phyloP scores from a whole-genome alignment of 2,888 invertebrate genomes.

The Acrobasis repandana region DNA sequence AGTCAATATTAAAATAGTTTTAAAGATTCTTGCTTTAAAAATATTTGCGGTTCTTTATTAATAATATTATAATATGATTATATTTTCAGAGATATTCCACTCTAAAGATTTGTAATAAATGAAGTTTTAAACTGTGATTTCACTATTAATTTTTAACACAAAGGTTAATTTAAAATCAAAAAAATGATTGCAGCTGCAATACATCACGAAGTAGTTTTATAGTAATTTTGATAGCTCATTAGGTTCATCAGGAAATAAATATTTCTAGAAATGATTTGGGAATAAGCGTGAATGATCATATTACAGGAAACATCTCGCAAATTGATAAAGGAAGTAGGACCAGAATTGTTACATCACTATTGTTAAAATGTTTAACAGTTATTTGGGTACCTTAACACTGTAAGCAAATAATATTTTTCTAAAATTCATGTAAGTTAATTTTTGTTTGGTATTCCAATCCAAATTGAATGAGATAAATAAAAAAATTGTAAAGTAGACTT shows the following conservation, averaged over 20 bases:
- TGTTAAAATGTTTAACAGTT: constrained; percentile 37
- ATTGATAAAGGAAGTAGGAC: constrained; percentile 51
- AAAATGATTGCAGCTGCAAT: neutral
- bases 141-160: no score
- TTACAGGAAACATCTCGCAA: constrained; percentile 32
- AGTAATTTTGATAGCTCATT: neutral
- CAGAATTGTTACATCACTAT: constrained; percentile 26
- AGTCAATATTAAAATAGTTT: no score
- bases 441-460: no score
- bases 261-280: constrained; percentile 4
- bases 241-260: constrained; percentile 11
- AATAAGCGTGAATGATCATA: constrained; percentile 2
- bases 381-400: neutral
- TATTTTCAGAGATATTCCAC: no score
- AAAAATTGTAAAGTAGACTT: no score
- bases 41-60: no score
- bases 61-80: no score
- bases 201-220: constrained; percentile 3
- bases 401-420: neutral
- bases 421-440: no score
- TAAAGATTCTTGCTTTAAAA: no score
- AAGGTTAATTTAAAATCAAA: neutral
- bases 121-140: no score
- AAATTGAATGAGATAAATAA: no score
- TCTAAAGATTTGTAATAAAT: no score